A percentile compares a stretch with the other conserved stretches of the same genome.
Evolutionary conservation across 2,888 invertebrate species (phyloP).

Genomic region (Plebejus melissa): DNA sequence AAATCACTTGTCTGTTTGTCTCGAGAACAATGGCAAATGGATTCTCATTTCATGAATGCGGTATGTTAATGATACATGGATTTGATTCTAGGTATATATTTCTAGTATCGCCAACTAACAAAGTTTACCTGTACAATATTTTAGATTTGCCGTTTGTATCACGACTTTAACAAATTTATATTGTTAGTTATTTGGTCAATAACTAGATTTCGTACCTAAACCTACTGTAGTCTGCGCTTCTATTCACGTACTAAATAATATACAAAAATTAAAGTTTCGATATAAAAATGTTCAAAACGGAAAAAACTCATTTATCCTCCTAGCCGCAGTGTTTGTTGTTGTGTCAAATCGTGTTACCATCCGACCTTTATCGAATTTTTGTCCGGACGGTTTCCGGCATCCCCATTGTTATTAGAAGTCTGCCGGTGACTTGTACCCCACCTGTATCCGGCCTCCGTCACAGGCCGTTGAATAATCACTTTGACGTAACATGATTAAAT

Average conservation of each 20-base stretch:
- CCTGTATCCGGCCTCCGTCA: slow-evolving; percentile 38
- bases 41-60: neutral
- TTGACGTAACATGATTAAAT: slow-evolving; percentile 41
- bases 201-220: neutral
- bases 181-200: neutral
- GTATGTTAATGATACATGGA: neutral
- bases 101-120: neutral
- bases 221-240: neutral
- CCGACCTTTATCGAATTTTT: neutral
- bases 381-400: neutral
- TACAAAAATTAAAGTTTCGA: neutral
- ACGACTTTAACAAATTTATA: neutral
- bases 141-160: too few species aligned
- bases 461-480: slow-evolving; percentile 40
- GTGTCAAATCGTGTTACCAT: neutral
- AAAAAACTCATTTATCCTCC: neutral
- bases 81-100: neutral
- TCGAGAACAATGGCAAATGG: neutral
- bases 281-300: neutral
- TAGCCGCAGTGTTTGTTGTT: neutral
- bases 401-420: slow-evolving; percentile 7
- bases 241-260: neutral
- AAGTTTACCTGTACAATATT: too few species aligned
- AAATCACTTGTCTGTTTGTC: neutral
- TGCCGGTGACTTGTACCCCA: slow-evolving; percentile 30